Percentiles rank a stretch among this genome's conserved stretches.
phyloP scores from a whole-genome alignment of 2,113 vertebrate species.

The Psilopogon haemacephalus region DNA sequence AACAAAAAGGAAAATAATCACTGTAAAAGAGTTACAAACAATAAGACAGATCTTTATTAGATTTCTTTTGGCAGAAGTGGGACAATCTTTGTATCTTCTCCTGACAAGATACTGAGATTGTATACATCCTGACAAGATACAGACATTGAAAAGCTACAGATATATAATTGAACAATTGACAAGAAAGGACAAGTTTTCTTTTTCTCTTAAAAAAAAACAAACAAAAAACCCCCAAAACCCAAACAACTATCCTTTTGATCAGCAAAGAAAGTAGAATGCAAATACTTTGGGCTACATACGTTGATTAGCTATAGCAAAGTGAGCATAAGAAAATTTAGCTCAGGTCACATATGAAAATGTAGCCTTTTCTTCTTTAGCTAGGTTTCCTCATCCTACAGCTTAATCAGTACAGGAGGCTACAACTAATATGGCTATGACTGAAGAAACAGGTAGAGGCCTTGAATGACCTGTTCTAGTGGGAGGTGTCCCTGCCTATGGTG shows the following conservation, averaged over 20 bases:
- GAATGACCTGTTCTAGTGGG: no score
- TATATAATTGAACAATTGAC: no score
- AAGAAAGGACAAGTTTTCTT: not conserved
- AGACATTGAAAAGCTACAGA: no score
- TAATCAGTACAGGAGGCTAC: not conserved
- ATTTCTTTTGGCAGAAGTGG: not conserved
- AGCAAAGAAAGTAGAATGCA: not conserved
- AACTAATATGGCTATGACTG: not conserved
- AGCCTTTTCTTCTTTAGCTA: not conserved
- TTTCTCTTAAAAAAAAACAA: not conserved
- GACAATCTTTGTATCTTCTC: not conserved
- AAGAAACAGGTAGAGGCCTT: not conserved
- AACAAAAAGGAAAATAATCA: not conserved
- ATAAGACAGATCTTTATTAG: not conserved
- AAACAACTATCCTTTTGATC: not conserved
- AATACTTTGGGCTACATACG: not conserved
- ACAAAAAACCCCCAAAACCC: no score
- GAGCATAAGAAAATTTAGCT: not conserved
- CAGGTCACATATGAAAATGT: not conserved
- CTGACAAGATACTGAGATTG: not conserved
- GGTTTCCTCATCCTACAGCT: not conserved
- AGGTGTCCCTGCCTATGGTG: no score
- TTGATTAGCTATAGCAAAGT: not conserved
- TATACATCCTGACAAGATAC: no score
- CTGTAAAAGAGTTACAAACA: not conserved